Base-by-base conservation (phyloP, 2,797 vertebrate species). In the Cheirogaleus major region DNA sequence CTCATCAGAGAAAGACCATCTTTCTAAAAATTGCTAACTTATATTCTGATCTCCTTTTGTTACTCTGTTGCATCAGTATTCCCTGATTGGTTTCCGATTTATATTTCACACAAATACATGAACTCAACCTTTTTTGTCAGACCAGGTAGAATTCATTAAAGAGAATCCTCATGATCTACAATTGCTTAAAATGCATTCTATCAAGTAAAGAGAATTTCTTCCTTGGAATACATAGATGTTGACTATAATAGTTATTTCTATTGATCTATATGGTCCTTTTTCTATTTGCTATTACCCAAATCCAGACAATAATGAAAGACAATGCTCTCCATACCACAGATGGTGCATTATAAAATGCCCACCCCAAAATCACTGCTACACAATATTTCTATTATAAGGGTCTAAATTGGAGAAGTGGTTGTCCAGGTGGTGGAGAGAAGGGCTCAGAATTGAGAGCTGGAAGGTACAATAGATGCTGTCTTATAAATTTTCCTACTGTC, bases 21-120 rank as follows among this genome's bases (percentile, higher is more conserved):
- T 38, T 50, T 94, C 43, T 89, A 83, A 82, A 78, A 63, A 38
- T 43, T 18, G 12, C 83, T n/a, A 79, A 52, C 38, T 88, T 59
- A 38, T 75, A 27, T 48, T 91, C 45, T 88, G 35, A 35, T 73
- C 45, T 73, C 43, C 79, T 93, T 69, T 76, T 48, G 27, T 76
- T 65, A 86, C 75, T 75, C 48, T 76, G 25, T 76, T 84, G 25
- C 59, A 82, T 80, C 50, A 70, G 30, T 70, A 38, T 55, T 63
- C 48, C 41, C 82, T 57, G 69, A 86, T 67, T 59, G 9, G 45
- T 95, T 94, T 95, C 61, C 81, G 73, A 75, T 91, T 85, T 95
- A n/a, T 87, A 93, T 96, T 95, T 94, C 75, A 89, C 87, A 75
- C 50, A 38, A 48, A 86, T 86, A 82, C 35, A 32, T 80, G 65